Conservation (phyloP, 2,113 vertebrate species). For the Hippocampus mohnikei region DNA sequence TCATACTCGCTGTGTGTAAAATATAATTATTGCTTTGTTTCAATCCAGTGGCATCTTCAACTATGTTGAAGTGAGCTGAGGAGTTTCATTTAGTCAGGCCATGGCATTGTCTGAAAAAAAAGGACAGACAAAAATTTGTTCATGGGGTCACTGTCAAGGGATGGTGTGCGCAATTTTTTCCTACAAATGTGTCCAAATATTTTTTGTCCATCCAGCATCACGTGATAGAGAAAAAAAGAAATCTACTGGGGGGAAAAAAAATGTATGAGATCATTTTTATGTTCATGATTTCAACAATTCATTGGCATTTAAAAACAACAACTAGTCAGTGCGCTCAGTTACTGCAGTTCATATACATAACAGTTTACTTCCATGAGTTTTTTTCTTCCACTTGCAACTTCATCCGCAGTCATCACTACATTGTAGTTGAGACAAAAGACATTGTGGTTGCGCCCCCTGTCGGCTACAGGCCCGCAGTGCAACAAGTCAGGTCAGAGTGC, state of each 20-base stretch:
- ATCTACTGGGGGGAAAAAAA: background rate
- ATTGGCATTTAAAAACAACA: background rate
- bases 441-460: constrained; percentile 37
- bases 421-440: background rate
- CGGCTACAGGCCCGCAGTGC: constrained; percentile 23
- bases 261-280: background rate
- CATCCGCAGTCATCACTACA: constrained; percentile 3
- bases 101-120: too few relatives aligned
- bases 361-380: background rate
- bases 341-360: constrained; percentile 21
- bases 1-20: too few relatives aligned
- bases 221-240: background rate
- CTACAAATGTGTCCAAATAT: too few relatives aligned
- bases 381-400: constrained; percentile 24
- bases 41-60: too few relatives aligned
- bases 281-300: background rate
- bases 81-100: too few relatives aligned
- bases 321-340: background rate
- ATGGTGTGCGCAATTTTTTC: too few relatives aligned
- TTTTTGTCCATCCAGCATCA: too few relatives aligned
- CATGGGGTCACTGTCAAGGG: too few relatives aligned
- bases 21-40: too few relatives aligned
- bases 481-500: constrained; percentile 55
- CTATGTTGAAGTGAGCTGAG: too few relatives aligned
- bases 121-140: too few relatives aligned